Base-by-base conservation (phyloP, 2,888 invertebrate species). In the Nomada ferruginata region DNA sequence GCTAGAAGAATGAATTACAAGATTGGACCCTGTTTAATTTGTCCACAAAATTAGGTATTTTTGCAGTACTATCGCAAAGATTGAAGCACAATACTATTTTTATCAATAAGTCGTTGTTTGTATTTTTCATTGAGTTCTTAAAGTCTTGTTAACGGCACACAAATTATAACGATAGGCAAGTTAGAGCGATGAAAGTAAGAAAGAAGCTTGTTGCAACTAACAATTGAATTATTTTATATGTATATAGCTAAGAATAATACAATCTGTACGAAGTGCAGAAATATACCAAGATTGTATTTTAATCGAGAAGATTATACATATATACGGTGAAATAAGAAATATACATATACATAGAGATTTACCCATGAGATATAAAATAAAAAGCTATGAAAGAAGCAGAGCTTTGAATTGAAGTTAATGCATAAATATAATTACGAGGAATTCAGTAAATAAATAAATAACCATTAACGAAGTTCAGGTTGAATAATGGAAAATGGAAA, bases 181-280 rank as follows among this genome's bases (percentile, higher is more conserved):
- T 53, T 71, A 65, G 5, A 61, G 61, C 74, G 50, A 71, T 36
- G 13, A 29, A 53, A 65, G 77, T 68, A 71, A 53, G 55, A 70
- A 83, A 78, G 83, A 83, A 77, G 77, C 83, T 83, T 66, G 82
- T 82, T 74, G 83, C 73, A 77, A 70, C 66, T 83, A 74, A 50
- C 36, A 55, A 66, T 52, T 74, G 61, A 74, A 61, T 74, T 77
- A 71, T 64, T 81, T 75, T 79, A 44, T 76, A 76, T 57, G 4
- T 44, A 60, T 36, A 36, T 65, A 60, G 13, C 26, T 73, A 55
- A 65, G 47, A 55, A 55, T 77, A 73, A 68, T 52, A 57, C 29
- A 64, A 70, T 10, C 57, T 65, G 60, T 69, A 65, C 50, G 60
- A 77, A 29, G 15, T 13, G 52, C 76, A 65, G 10, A 55, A 59